A percentile compares a stretch with the other conserved stretches of the same genome.
Evolutionary conservation across 2,797 vertebrate species (phyloP).

Genomic region (Calcarius lapponicus): DNA sequence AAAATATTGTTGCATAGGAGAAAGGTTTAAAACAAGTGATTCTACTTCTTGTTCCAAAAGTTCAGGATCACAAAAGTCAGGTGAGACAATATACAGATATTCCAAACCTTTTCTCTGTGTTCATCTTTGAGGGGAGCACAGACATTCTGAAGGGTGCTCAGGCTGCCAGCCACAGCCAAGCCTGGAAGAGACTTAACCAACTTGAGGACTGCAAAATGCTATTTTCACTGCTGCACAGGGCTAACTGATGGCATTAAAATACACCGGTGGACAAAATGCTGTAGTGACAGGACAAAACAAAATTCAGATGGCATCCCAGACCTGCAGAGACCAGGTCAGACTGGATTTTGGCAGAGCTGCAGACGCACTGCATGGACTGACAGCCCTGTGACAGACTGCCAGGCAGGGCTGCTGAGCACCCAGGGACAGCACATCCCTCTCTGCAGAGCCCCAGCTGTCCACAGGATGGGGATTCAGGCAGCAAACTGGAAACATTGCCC

Average conservation of each 20-base stretch:
- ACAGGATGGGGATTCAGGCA: background rate
- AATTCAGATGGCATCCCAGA: background rate
- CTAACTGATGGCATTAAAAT: background rate
- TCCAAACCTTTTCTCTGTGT: background rate
- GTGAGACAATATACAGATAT: background rate
- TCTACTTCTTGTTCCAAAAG: background rate
- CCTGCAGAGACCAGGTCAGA: background rate
- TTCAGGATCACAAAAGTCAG: background rate
- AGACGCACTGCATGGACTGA: background rate
- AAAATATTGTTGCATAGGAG: background rate
- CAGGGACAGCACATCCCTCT: accelerated
- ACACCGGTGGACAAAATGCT: background rate
- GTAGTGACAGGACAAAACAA: background rate
- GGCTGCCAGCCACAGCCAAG: background rate
- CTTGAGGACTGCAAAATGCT: background rate
- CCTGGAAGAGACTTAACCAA: background rate
- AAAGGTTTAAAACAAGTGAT: background rate
- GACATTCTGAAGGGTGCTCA: background rate
- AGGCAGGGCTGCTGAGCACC: background rate
- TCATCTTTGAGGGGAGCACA: background rate
- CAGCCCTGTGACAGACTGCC: background rate
- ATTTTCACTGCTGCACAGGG: background rate
- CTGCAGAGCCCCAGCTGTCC: background rate
- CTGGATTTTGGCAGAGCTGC: background rate
- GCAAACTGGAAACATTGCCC: background rate